phyloP scores from a whole-genome alignment of 2,113 vertebrate species.

The Numida meleagris region DNA sequence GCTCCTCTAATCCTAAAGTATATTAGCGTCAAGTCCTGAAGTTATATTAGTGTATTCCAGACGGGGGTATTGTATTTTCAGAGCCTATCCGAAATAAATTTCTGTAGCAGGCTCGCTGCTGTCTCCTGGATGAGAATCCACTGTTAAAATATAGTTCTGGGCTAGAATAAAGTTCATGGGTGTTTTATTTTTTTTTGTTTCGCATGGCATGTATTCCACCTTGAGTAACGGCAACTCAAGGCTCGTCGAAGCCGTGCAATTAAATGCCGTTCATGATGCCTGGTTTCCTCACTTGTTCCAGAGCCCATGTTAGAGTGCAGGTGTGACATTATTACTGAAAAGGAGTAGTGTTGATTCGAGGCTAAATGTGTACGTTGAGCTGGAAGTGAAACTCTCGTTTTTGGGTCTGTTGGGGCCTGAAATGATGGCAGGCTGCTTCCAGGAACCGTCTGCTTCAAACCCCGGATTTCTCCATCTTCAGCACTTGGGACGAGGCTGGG shows the following conservation, averaged over 20 bases:
- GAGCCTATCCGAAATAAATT: background rate
- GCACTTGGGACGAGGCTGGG: background rate
- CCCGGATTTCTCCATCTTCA: rapidly evolving
- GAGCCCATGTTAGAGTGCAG: background rate
- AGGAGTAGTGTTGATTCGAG: rapidly evolving
- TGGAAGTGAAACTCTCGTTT: background rate
- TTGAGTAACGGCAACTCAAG: rapidly evolving
- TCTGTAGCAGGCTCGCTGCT: background rate
- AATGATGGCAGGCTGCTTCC: rapidly evolving
- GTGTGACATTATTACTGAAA: rapidly evolving
- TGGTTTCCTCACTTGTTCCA: background rate
- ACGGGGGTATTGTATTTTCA: background rate
- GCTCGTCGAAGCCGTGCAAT: background rate
- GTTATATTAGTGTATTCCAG: background rate
- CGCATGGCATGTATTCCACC: rapidly evolving
- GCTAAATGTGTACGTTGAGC: rapidly evolving
- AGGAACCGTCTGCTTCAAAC: background rate
- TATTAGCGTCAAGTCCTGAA: background rate
- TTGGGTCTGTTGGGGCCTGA: background rate
- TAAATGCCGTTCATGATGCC: rapidly evolving
- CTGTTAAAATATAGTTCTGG: rapidly evolving
- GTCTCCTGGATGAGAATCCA: background rate
- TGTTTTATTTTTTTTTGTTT: background rate
- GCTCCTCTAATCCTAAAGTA: background rate
- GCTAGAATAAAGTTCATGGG: background rate